Percentiles rank a stretch among this genome's conserved stretches.
phyloP scores from a whole-genome alignment of 2,888 invertebrate species.

The Pterostichus madidus region DNA sequence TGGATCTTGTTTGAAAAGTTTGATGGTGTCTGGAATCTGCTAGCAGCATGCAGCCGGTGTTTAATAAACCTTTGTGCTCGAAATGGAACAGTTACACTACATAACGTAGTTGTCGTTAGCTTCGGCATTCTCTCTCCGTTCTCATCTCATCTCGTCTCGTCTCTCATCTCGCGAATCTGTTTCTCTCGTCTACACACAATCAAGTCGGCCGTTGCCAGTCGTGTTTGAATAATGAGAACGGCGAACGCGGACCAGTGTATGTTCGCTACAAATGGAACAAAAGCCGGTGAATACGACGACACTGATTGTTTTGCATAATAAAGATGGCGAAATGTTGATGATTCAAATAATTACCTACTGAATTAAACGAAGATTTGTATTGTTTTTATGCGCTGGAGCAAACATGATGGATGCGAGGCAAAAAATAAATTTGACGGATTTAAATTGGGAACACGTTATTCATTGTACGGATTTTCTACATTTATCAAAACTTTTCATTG shows the following conservation, averaged over 20 bases:
- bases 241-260: conserved; percentile 8
- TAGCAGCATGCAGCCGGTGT: conserved; percentile 9
- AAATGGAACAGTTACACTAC: conserved; percentile 36
- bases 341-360: conserved; percentile 28
- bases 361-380: conserved; percentile 18
- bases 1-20: no score
- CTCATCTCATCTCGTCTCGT: background rate
- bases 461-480: no score
- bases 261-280: conserved; percentile 41
- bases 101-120: conserved; percentile 47
- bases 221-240: conserved; percentile 36
- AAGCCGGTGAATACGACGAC: conserved; percentile 12
- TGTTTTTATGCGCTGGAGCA: conserved; percentile 12
- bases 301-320: conserved; percentile 25
- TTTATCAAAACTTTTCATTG: no score
- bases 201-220: conserved; percentile 17
- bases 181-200: background rate
- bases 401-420: background rate
- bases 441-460: no score
- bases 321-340: conserved; percentile 20
- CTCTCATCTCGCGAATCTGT: no score
- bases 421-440: background rate
- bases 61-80: conserved; percentile 47
- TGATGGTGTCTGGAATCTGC: no score
- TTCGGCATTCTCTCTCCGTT: conserved; percentile 21